Evolutionary conservation across 2,888 invertebrate genomes (phyloP).

Genomic region (Drosophila siamana): DNA sequence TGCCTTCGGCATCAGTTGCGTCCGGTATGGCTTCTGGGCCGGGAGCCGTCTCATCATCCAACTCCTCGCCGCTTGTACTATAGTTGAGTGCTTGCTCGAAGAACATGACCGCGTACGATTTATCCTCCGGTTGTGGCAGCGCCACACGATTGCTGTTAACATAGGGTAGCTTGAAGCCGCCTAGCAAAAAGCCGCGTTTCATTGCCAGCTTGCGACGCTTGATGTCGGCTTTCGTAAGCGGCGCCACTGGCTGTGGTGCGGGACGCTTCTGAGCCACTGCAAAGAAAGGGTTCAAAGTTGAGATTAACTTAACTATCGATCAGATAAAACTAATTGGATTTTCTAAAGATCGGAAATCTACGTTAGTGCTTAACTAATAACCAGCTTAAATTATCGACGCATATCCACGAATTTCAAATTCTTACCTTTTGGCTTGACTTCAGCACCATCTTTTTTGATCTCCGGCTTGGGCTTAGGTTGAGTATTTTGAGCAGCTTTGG

Average conservation of each 20-base stretch:
- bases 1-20: conserved; percentile 33
- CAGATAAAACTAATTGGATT: too few relatives aligned
- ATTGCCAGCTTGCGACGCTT: conserved; percentile 64
- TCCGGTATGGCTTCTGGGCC: conserved; percentile 28
- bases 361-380: too few relatives aligned
- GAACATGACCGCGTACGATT: conserved; percentile 68
- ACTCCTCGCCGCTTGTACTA: conserved; percentile 58
- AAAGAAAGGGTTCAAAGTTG: background rate
- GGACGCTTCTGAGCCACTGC: conserved; percentile 54
- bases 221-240: conserved; percentile 56
- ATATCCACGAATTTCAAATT: too few relatives aligned
- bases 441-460: conserved; percentile 19
- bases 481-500: conserved; percentile 39
- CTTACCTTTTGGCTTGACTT: conserved; percentile 34
- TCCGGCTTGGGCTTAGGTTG: conserved; percentile 30
- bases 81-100: conserved; percentile 63
- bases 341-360: too few relatives aligned
- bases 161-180: conserved; percentile 57
- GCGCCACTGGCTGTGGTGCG: conserved; percentile 16
- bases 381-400: too few relatives aligned
- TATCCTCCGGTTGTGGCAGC: conserved; percentile 58
- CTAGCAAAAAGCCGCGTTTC: conserved; percentile 64
- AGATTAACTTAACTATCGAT: background rate
- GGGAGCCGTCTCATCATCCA: conserved; percentile 46
- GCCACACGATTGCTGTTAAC: conserved; percentile 35